phyloP scores from a whole-genome alignment of 2,888 invertebrate genomes.

The Calephelis perditalis region DNA sequence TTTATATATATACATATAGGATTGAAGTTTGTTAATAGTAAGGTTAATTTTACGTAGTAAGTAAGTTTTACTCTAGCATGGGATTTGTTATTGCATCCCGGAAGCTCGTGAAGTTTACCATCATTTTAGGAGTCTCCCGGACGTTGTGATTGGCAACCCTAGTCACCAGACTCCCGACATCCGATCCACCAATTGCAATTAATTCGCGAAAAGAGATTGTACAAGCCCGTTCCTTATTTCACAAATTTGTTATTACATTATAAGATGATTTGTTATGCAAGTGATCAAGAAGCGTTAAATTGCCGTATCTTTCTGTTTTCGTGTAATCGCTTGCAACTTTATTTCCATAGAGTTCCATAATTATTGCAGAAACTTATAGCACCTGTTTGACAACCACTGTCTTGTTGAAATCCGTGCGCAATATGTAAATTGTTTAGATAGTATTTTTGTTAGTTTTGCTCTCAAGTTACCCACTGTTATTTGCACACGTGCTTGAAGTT shows the following conservation, averaged over 20 bases:
- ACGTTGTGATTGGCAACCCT: no score
- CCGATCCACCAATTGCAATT: neutral
- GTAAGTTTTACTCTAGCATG: no score
- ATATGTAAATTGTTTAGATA: neutral
- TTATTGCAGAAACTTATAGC: neutral
- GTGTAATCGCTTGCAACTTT: slow-evolving; percentile 12
- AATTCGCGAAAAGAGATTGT: slow-evolving; percentile 7
- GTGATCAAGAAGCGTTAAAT: slow-evolving; percentile 17
- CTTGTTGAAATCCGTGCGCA: slow-evolving; percentile 1
- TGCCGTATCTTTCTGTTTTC: slow-evolving; percentile 16
- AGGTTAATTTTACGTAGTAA: no score
- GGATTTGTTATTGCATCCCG: no score
- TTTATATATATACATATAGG: no score
- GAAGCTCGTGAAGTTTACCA: no score
- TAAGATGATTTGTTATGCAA: slow-evolving; percentile 16
- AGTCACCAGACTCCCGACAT: neutral
- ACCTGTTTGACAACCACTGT: neutral
- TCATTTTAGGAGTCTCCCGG: no score
- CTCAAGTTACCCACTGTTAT: neutral
- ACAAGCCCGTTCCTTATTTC: slow-evolving; percentile 13
- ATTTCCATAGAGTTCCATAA: slow-evolving; percentile 2
- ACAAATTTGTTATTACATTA: slow-evolving; percentile 15
- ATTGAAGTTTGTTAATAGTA: no score
- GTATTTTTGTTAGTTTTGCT: neutral
- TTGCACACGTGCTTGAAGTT: no score